Conservation (phyloP, 2,113 vertebrate genomes). For the Cryptomyrus ogoouensis region DNA sequence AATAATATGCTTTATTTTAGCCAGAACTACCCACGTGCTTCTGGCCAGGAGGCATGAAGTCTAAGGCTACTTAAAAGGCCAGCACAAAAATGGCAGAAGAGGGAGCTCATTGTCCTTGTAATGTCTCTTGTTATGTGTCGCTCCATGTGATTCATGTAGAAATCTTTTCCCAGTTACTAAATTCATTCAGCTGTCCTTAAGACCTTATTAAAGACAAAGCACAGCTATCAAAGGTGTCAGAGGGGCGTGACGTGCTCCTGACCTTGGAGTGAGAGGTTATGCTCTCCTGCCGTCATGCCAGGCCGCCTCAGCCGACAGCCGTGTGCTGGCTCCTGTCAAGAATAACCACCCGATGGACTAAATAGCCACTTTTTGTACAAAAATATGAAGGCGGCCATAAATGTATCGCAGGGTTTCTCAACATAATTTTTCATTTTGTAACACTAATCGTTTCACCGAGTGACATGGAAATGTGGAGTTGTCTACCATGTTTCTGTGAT, state of each 20-base stretch:
- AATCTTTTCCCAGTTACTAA: neutral
- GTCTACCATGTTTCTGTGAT: neutral
- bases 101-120: neutral
- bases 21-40: neutral
- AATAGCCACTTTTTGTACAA: neutral
- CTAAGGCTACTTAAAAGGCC: neutral
- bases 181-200: neutral
- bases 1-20: neutral
- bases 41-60: neutral
- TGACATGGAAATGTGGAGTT: neutral
- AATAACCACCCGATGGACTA: neutral
- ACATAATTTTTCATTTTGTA: neutral
- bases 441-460: neutral
- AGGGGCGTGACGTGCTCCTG: neutral
- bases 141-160: neutral
- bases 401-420: neutral
- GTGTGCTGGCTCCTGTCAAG: neutral
- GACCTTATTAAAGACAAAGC: neutral
- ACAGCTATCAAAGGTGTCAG: neutral
- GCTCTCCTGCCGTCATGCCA: neutral
- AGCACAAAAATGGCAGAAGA: neutral
- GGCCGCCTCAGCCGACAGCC: neutral
- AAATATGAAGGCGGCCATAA: neutral
- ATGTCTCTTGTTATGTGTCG: neutral
- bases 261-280: neutral